Conservation (phyloP, 2,888 invertebrate genomes). For the Aethes cnicana region DNA sequence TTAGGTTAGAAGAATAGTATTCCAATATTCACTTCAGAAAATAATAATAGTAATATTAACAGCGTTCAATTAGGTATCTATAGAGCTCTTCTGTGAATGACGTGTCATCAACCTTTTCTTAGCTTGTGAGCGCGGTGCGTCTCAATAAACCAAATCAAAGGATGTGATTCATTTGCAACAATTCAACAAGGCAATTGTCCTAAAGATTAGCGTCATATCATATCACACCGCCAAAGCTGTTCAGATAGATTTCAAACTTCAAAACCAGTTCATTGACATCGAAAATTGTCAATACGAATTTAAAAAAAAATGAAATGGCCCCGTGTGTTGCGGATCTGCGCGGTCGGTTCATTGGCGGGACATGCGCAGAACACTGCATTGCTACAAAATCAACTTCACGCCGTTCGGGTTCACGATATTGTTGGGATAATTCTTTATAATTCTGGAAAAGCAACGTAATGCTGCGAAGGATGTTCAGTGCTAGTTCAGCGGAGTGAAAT, state of each 20-base stretch:
- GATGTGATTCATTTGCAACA: slow-evolving; percentile 12
- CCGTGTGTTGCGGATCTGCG: slow-evolving; percentile 59
- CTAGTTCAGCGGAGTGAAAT: slow-evolving; percentile 36
- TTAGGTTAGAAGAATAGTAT: no score
- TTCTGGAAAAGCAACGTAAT: slow-evolving; percentile 47
- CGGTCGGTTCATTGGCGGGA: slow-evolving; percentile 59
- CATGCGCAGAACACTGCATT: slow-evolving; percentile 79
- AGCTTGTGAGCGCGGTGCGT: slow-evolving; percentile 9
- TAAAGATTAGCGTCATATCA: slow-evolving; percentile 6
- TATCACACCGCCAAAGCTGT: slow-evolving; percentile 33
- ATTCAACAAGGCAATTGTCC: slow-evolving; percentile 6
- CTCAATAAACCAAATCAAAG: slow-evolving; percentile 1
- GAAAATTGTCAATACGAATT: slow-evolving; percentile 70
- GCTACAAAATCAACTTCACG: slow-evolving; percentile 76
- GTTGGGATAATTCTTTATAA: slow-evolving; percentile 55
- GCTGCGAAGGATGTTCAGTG: slow-evolving; percentile 43
- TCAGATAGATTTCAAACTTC: slow-evolving; percentile 8
- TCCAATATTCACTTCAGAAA: no score
- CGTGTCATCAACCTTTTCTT: no score
- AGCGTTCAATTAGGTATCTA: no score
- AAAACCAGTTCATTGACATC: slow-evolving; percentile 68
- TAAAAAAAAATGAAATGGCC: slow-evolving; percentile 54
- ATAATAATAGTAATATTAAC: no score
- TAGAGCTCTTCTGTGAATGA: no score
- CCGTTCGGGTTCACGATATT: slow-evolving; percentile 51